Evolutionary conservation across 2,113 vertebrate genomes (phyloP).

Genomic region (Bucco capensis): DNA sequence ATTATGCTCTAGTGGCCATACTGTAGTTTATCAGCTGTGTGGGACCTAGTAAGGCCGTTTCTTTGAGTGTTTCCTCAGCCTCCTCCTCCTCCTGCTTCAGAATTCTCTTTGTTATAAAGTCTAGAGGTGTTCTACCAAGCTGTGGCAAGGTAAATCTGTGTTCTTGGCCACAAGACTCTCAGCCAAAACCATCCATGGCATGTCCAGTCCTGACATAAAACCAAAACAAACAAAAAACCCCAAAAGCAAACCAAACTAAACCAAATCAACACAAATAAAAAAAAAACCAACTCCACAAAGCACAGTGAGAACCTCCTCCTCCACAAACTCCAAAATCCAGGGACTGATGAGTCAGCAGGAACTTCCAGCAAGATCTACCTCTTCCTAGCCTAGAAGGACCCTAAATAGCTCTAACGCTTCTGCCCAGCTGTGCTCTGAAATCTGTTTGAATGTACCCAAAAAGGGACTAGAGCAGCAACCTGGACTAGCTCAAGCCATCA

Average conservation of each 20-base stretch:
- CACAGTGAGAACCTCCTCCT: slow-evolving; percentile 19
- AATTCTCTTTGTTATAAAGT: background rate
- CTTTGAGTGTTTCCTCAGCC: background rate
- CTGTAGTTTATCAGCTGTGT: background rate
- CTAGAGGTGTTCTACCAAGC: background rate
- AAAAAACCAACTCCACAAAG: background rate
- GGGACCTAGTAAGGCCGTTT: background rate
- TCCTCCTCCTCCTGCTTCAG: background rate
- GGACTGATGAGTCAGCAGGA: slow-evolving; percentile 2
- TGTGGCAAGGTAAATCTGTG: background rate
- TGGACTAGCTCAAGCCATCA: background rate
- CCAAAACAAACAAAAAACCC: rapidly evolving
- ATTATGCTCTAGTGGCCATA: background rate
- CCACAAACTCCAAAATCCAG: background rate
- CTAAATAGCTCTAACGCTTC: background rate
- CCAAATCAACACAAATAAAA: background rate
- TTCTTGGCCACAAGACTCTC: background rate
- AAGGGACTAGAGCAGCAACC: background rate
- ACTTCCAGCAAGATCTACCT: slow-evolving; percentile 43
- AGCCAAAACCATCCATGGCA: background rate
- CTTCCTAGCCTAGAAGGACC: slow-evolving; percentile 18
- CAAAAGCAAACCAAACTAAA: no score
- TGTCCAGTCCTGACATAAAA: slow-evolving; percentile 12
- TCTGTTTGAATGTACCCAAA: background rate
- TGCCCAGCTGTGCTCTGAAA: background rate